phyloP scores from a whole-genome alignment of 1,140 invertebrate genomes.

The Portunus trituberculatus region DNA sequence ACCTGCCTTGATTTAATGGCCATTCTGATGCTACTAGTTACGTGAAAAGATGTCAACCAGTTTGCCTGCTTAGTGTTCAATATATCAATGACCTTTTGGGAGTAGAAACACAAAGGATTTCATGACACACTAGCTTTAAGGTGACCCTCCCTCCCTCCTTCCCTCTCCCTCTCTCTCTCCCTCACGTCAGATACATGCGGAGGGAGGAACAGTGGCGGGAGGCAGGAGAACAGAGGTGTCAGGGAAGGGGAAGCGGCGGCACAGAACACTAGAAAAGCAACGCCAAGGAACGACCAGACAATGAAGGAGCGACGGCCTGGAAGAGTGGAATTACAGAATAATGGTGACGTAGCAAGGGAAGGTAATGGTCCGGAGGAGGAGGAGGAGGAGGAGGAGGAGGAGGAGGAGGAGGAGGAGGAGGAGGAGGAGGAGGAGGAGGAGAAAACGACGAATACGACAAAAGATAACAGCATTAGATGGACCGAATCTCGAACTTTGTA shows the following conservation, averaged over 20 bases:
- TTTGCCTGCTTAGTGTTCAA: not conserved
- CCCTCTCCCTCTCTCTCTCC: not conserved
- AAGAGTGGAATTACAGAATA: not conserved
- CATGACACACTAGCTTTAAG: not conserved
- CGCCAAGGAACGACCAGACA: no score
- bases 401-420: not conserved
- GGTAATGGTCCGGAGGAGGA: not conserved
- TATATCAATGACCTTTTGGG: not conserved
- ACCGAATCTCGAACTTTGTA: no score
- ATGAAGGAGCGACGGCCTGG: not conserved
- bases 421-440: not conserved
- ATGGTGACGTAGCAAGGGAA: not conserved
- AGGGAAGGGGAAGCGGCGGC: constrained; percentile 6
- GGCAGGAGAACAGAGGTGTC: not conserved
- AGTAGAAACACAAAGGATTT: not conserved
- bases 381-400: not conserved
- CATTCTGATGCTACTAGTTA: not conserved
- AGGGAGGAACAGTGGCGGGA: constrained; percentile 6
- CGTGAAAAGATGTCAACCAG: not conserved
- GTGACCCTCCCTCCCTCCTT: not conserved
- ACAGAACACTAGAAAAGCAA: not conserved
- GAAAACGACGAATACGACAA: not conserved
- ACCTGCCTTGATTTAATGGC: not conserved
- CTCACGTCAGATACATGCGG: not conserved
- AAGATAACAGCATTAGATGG: no score